These are phyloP conservation scores for Hyphantria cunea DNA, from an alignment of 1,140 invertebrate species.

Conservation along the genomic window DNA sequence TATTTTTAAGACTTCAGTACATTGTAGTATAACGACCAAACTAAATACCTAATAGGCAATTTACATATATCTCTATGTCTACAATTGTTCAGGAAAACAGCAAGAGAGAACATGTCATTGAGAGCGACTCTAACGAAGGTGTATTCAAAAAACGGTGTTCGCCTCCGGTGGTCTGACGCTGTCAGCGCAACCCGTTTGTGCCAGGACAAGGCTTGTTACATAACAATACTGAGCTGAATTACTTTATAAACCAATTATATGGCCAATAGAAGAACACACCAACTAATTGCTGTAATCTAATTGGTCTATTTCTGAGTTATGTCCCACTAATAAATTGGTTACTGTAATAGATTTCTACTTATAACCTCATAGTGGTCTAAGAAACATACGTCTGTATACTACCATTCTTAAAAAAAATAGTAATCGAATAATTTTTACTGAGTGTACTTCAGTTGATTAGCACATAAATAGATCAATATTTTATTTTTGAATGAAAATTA, in stretches of 20 bases:
- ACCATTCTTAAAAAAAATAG: too few relatives aligned
- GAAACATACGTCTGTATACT: too few relatives aligned
- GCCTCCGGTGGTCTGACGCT: conserved; percentile 57
- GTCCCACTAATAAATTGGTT: too few relatives aligned
- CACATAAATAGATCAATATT: too few relatives aligned
- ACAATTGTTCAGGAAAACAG: conserved; percentile 20
- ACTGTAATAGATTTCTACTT: too few relatives aligned
- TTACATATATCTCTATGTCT: conserved; percentile 16
- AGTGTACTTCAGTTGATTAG: too few relatives aligned
- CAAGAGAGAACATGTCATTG: conserved; percentile 35
- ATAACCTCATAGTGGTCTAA: too few relatives aligned
- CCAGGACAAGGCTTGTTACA: conserved; percentile 45
- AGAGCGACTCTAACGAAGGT: conserved; percentile 61
- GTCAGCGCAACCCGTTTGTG: conserved; percentile 39
- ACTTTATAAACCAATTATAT: conserved; percentile 27
- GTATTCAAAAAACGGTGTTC: conserved; percentile 61
- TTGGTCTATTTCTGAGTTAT: not conserved
- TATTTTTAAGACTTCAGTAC: too few relatives aligned
- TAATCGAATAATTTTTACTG: too few relatives aligned
- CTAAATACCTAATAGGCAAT: not conserved
- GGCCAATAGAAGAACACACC: not conserved
- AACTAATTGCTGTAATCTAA: conserved; percentile 24
- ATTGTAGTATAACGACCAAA: too few relatives aligned
- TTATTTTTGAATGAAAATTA: too few relatives aligned
- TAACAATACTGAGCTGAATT: conserved; percentile 42